Base-by-base conservation (phyloP, 2,888 invertebrate species). In the Caenorhabditis panamensis region DNA sequence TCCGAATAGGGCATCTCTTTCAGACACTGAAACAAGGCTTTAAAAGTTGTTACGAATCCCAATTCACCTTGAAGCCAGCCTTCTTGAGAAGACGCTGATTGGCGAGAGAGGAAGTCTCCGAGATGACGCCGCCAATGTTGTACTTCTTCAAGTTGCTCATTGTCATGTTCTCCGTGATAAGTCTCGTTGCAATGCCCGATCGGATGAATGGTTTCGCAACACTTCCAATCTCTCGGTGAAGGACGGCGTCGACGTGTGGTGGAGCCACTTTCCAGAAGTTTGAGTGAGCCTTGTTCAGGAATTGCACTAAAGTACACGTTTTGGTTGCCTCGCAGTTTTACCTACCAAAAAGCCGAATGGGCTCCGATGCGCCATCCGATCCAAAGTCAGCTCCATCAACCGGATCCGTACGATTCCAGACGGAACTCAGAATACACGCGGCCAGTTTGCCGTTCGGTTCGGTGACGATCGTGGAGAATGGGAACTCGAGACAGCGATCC, bases 191-290 rank as follows among this genome's bases (percentile, higher is more conserved):
- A 18, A 64, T 73, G 20, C 73, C 73, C 18, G 13, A 2, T 31
- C 73, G 56, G 2, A 41, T 47, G 58, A 59, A 64, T 20, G 64
- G 49, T n/a, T 26, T 49, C 13, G 64, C 64, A 8, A 73, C 73
- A 51, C 73, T 73, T 37, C 56, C 63, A 16, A 73, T 53, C 22
- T 73, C 73, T 18, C 67, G 9, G 41, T 9, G 16, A 13, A 41
- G 2, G 9, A 41, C 9, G 9, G 16, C 41, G 13, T 73, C 18
- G 28, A 64, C 31, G 16, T 18, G 0, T 0, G 63, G 49, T 9
- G 64, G 64, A 18, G 58, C 73, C n/a, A 73, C 37, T 22, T 73
- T 44, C 72, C 72, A 72, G 26, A 72, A 72, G 28, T 72, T 63
- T 0, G 54, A 36, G 36, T 72, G 72, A 20, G 63, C 47, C 18